Evolutionary conservation across 2,888 invertebrate genomes (phyloP), one percentile per base, ranked within the genome.

Genomic region (Trichogramma evanescens): DNA sequence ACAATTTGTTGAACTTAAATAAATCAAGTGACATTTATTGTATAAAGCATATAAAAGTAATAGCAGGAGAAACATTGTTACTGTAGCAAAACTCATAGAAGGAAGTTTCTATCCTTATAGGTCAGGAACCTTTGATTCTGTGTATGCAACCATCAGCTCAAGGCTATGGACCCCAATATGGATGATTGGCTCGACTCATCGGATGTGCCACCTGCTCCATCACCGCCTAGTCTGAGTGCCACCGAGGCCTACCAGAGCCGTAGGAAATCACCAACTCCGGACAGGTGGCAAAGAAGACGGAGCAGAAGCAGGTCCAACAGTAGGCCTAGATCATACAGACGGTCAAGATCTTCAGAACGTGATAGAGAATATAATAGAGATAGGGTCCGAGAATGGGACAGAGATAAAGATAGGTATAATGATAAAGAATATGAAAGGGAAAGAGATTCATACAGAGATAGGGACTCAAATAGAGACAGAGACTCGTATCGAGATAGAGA

Each of bases 101-200:
- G 82, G 82, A 81, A 84, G 84, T 84, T 84, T 78, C 84, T 84
- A 83, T 84, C 83, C 84, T 84, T 84, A 82, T 84, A 84, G 84
- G 84, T 84, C 81, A 81, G 68, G 65, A 65, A 64, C 26, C 26
- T 26, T 26, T 26, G 26, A 26, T 26, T 26, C 26, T 26, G 26
- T 26, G 26, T 26, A 26, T 26, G 69, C 64, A 80, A 82, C 80
- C 43, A 81, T 81, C 80, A 78, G 79, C 49, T 76, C 74, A 53
- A 55, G 50, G 56, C 40, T 39, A 58, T 8, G 45, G 44, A 41
- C 9, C 56, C 53, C 63, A 63, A 62, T 40, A 46, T 10, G 56
- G 71, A 59, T 69, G 44, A 44, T 40, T n/a, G 50, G 49, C n/a
- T 75, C 73, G 26, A 26, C 26, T 26, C 26, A 26, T 48, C 54